phyloP scores from a whole-genome alignment of 92 coral and sea anemone species.

The Siderastrea radians region DNA sequence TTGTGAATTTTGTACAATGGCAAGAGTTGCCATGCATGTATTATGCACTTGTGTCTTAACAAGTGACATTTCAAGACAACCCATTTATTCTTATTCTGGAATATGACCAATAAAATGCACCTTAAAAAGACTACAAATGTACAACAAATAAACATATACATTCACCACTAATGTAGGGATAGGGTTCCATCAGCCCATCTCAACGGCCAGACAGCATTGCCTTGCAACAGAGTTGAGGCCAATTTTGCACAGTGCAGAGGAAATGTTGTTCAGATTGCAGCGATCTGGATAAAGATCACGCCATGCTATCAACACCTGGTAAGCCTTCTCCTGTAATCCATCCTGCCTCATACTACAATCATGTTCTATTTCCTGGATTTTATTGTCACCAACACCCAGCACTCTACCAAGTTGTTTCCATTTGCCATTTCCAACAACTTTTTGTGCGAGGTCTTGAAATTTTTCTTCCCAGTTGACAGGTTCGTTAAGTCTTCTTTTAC shows the following conservation, averaged over 20 bases:
- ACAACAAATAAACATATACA: too few relatives aligned
- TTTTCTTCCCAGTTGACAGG: slow-evolving; percentile 78
- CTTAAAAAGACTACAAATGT: too few relatives aligned
- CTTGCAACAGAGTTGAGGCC: slow-evolving; percentile 84
- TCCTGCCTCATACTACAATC: slow-evolving; percentile 76
- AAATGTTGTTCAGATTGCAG: slow-evolving; percentile 64
- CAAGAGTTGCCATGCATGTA: too few relatives aligned
- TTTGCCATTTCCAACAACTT: slow-evolving; percentile 66
- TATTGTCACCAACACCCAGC: slow-evolving; percentile 75
- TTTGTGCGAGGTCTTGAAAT: slow-evolving; percentile 77
- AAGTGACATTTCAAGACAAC: too few relatives aligned
- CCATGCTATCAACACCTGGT: slow-evolving; percentile 94
- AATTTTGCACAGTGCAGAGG: slow-evolving; percentile 79
- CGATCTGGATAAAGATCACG: slow-evolving; percentile 85
- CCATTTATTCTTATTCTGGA: too few relatives aligned
- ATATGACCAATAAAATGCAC: too few relatives aligned
- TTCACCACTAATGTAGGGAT: not conserved
- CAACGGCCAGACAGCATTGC: slow-evolving; percentile 74
- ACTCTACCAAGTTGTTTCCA: slow-evolving; percentile 93
- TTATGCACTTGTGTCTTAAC: too few relatives aligned
- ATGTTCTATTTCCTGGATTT: slow-evolving; percentile 82
- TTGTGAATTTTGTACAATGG: too few relatives aligned
- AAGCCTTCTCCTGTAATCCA: slow-evolving; percentile 90
- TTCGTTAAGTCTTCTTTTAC: slow-evolving; percentile 80
- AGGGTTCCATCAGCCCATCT: slow-evolving; percentile 32